Conservation (phyloP, 2,797 vertebrate species). For the Arrhamphus sclerolepis region DNA sequence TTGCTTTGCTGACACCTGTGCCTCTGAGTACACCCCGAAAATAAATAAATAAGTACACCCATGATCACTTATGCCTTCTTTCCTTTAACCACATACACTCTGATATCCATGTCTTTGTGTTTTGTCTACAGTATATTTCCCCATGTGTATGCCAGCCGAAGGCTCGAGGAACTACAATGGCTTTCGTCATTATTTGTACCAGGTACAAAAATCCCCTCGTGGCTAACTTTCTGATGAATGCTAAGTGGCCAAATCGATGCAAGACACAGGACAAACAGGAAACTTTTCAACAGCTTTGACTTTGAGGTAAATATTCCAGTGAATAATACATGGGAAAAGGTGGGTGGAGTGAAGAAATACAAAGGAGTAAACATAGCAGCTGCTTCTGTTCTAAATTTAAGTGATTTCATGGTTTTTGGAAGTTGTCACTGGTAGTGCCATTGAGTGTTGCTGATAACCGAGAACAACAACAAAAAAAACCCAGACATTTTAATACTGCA, state of each 20-base stretch:
- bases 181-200: constrained; percentile 68
- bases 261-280: constrained; percentile 56
- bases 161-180: constrained; percentile 58
- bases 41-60: constrained; percentile 12
- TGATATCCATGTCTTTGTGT: constrained; percentile 16
- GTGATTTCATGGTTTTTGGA: constrained; percentile 73
- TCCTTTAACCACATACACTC: constrained; percentile 34
- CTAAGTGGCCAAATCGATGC: constrained; percentile 58
- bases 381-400: constrained; percentile 71
- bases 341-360: constrained; percentile 55
- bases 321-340: constrained; percentile 56
- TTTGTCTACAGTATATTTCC: constrained; percentile 44
- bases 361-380: constrained; percentile 76
- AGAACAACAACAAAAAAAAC: constrained; percentile 67
- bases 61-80: constrained; percentile 16
- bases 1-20: too few relatives aligned
- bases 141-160: constrained; percentile 55
- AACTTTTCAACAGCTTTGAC: constrained; percentile 58
- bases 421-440: constrained; percentile 70
- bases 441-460: constrained; percentile 75
- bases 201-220: constrained; percentile 58
- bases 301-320: constrained; percentile 68
- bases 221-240: constrained; percentile 60
- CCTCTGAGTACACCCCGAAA: too few relatives aligned
- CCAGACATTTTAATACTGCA: constrained; percentile 57